Evolutionary conservation across 2,888 invertebrate genomes (phyloP).

Genomic region (Tineola bisselliella): DNA sequence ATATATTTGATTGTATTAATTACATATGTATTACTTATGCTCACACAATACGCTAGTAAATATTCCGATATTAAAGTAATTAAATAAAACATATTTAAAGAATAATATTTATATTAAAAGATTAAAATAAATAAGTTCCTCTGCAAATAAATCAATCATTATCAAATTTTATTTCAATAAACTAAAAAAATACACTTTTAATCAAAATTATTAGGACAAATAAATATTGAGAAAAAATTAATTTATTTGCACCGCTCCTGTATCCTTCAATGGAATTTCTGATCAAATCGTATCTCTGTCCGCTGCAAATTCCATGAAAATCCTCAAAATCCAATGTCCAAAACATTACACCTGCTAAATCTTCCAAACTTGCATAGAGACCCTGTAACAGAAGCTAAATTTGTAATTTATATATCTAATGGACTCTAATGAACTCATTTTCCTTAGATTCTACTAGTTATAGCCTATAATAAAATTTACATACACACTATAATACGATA

Average conservation of each 20-base stretch:
- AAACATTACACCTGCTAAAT: constrained; percentile 73
- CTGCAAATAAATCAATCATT: not conserved
- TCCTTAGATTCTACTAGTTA: no score
- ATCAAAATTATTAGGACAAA: not conserved
- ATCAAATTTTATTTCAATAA: not conserved
- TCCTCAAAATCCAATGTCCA: constrained; percentile 79
- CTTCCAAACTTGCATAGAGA: constrained; percentile 17
- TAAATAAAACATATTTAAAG: no score
- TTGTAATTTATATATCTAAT: not conserved
- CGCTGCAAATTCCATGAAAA: constrained; percentile 65
- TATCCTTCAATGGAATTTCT: constrained; percentile 21
- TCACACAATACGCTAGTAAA: no score
- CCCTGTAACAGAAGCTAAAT: constrained; percentile 15
- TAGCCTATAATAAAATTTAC: no score
- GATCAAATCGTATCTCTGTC: constrained; percentile 60
- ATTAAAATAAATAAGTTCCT: not conserved
- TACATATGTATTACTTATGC: no score
- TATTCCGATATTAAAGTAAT: no score
- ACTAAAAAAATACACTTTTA: not conserved
- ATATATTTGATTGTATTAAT: no score
- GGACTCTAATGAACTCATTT: no score
- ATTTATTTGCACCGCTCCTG: constrained; percentile 11
- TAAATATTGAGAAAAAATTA: not conserved
- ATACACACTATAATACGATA: no score
- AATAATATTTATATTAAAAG: no score